Conservation (phyloP, 2,888 invertebrate species). For the Choreutis nemorana region DNA sequence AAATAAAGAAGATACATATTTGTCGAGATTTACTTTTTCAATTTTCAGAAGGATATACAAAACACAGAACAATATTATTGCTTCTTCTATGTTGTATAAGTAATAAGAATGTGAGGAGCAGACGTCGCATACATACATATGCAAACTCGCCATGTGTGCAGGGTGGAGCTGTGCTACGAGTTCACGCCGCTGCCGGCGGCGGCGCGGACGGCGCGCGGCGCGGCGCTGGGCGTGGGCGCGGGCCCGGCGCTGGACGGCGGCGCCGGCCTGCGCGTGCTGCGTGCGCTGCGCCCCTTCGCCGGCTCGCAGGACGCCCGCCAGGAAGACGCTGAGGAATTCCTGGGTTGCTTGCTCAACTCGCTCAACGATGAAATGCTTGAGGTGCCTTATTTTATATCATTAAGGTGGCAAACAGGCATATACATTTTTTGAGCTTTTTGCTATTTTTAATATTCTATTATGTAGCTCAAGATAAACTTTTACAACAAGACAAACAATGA, state of each 20-base stretch:
- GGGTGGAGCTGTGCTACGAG: slow-evolving; percentile 81
- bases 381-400: too few species aligned
- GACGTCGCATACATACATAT: background rate
- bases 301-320: slow-evolving; percentile 85
- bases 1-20: too few species aligned
- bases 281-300: slow-evolving; percentile 73
- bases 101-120: too few species aligned
- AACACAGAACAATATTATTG: too few species aligned
- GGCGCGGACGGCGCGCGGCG: slow-evolving; percentile 42
- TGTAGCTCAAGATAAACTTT: too few species aligned
- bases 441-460: background rate
- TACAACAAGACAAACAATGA: slow-evolving; percentile 6
- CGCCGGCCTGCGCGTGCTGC: slow-evolving; percentile 84
- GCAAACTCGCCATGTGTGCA: slow-evolving; percentile 31
- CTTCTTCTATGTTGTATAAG: too few species aligned
- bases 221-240: slow-evolving; percentile 61
- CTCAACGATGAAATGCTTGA: slow-evolving; percentile 97
- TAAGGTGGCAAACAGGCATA: too few species aligned
- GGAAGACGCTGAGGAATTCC: slow-evolving; percentile 97
- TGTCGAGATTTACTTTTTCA: too few species aligned
- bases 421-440: background rate
- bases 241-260: slow-evolving; percentile 92
- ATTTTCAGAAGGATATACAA: too few species aligned
- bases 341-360: slow-evolving; percentile 91
- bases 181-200: slow-evolving; percentile 69